These are phyloP conservation scores for Diploscapter pachys DNA, from an alignment of 1,140 invertebrate species.

Conservation along the genomic window DNA sequence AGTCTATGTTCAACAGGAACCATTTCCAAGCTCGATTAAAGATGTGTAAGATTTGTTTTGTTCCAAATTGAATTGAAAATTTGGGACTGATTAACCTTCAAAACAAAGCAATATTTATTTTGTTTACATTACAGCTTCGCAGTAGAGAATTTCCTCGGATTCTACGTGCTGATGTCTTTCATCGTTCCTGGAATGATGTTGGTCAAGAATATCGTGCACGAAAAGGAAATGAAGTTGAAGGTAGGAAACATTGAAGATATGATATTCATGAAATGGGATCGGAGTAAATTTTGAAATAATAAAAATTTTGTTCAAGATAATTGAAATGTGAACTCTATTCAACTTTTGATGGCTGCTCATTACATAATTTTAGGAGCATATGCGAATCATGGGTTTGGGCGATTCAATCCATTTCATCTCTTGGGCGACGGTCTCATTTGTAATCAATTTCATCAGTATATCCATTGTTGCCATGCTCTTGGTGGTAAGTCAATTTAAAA, in stretches of 20 bases:
- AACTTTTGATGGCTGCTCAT: no score
- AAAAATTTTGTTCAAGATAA: no score
- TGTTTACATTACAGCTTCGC: constrained; percentile 41
- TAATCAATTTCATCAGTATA: constrained; percentile 50
- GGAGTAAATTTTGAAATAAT: background rate
- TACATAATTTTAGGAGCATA: constrained; percentile 58
- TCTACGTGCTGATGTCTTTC: constrained; percentile 65
- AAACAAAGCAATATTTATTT: no score
- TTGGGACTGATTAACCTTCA: no score
- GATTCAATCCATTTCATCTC: constrained; percentile 65
- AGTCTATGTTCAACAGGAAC: constrained; percentile 50
- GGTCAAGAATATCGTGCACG: constrained; percentile 71
- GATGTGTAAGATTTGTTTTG: constrained; percentile 31
- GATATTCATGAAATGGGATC: no score
- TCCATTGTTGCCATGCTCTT: constrained; percentile 41
- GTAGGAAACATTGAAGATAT: background rate
- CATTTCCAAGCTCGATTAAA: constrained; percentile 41
- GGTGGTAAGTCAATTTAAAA: constrained; percentile 24
- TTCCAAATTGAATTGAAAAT: no score
- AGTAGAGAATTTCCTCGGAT: constrained; percentile 62
- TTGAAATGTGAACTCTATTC: no score
- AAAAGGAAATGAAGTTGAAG: constrained; percentile 68
- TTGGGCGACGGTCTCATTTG: constrained; percentile 64
- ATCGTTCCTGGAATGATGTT: constrained; percentile 74
- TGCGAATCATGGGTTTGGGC: constrained; percentile 59